Conservation (phyloP, 1,140 invertebrate genomes). For the Leptonema lineaticorne region DNA sequence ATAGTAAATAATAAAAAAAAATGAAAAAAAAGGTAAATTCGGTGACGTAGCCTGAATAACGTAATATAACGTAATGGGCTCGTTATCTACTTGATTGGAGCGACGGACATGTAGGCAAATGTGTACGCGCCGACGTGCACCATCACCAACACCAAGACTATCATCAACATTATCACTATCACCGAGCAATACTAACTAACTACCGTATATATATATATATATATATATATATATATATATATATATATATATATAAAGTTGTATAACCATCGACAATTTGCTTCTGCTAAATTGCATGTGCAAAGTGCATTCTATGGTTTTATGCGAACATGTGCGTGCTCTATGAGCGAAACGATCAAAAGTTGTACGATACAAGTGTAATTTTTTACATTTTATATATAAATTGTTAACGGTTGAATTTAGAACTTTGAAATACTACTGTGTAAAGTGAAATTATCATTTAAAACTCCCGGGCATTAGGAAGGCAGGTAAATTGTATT, state of each 20-base stretch:
- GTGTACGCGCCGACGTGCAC: background rate
- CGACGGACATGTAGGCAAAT: slow-evolving; percentile 29
- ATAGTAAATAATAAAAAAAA: slow-evolving; percentile 15
- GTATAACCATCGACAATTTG: slow-evolving; percentile 30
- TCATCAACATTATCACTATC: too few species aligned
- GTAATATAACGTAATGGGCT: slow-evolving; percentile 42
- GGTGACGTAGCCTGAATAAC: slow-evolving; percentile 40
- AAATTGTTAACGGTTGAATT: too few species aligned
- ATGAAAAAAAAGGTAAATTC: slow-evolving; percentile 38
- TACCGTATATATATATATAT: too few species aligned
- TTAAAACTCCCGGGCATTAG: too few species aligned
- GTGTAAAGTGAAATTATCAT: too few species aligned
- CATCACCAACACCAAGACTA: background rate
- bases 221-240: too few species aligned
- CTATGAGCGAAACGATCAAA: too few species aligned
- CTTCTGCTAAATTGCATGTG: slow-evolving; percentile 39
- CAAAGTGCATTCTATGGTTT: slow-evolving; percentile 20
- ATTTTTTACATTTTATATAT: too few species aligned
- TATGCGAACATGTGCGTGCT: background rate
- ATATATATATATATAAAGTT: too few species aligned
- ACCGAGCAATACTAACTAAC: too few species aligned
- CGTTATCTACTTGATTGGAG: slow-evolving; percentile 39
- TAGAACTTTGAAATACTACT: too few species aligned
- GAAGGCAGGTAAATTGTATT: too few species aligned
- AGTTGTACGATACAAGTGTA: background rate